These are phyloP conservation scores for Lutjanus argentimaculatus DNA, from an alignment of 2,797 vertebrate species.

Conservation along the genomic window DNA sequence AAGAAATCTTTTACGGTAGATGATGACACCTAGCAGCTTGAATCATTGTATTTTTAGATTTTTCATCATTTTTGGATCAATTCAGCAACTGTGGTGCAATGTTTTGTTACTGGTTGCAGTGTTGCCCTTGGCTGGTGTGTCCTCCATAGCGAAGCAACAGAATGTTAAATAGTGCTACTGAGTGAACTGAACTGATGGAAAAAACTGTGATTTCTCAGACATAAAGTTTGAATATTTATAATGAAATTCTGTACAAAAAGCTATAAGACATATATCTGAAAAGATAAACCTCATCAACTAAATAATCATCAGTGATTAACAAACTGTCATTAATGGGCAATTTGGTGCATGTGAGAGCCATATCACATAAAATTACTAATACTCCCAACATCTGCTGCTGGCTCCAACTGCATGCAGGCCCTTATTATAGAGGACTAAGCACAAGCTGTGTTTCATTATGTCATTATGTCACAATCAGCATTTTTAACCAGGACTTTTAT, in stretches of 20 bases:
- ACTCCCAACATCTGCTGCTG: conserved; percentile 2
- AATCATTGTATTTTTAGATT: background rate
- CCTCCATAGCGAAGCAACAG: background rate
- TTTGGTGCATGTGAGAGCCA: background rate
- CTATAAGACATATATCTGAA: background rate
- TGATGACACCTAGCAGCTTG: too few species aligned
- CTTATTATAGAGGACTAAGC: background rate
- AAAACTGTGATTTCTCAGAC: background rate
- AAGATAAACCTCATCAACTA: background rate
- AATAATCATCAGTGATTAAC: conserved; percentile 5
- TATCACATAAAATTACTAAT: background rate
- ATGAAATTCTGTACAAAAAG: background rate
- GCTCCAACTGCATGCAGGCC: background rate
- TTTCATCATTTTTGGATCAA: too few species aligned
- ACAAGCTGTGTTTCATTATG: background rate
- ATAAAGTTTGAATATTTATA: conserved; percentile 5
- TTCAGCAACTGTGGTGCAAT: background rate
- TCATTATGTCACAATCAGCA: too few species aligned
- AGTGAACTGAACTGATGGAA: background rate
- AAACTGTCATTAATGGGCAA: background rate
- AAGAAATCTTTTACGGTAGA: too few species aligned
- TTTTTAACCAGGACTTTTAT: background rate
- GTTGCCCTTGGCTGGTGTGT: background rate
- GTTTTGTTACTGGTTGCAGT: background rate
- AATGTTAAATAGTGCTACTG: background rate